Evolutionary conservation across 2,888 invertebrate genomes (phyloP), one percentile per base, ranked within the genome.

Genomic region (Melangyna quadrimaculata): DNA sequence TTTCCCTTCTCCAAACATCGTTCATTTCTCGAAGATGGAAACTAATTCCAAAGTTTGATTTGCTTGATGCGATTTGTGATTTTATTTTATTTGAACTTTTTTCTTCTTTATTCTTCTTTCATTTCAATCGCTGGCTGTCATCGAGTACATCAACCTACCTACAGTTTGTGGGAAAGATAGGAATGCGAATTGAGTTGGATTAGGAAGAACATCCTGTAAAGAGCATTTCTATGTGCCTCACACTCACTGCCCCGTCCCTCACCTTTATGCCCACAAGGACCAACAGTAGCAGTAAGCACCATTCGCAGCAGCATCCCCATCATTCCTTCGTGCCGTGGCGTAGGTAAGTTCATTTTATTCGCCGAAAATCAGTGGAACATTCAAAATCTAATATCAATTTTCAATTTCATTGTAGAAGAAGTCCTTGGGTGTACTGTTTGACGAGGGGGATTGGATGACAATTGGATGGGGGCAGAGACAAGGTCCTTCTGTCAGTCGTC

Each of bases 1-100:
- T 53, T n/a, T 61, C 24, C 24, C 37, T 27, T 10, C 24, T 57
- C 17, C 14, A 22, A 32, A 14, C 32, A 5, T 32, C 53, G 17
- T 40, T 55, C 10, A 32, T 17, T 22, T 24, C 35, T 69, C 27
- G 51, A 48, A 71, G 75, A 75, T 80, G 61, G 48, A 86, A 86
- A 86, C 86, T 86, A 86, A 86, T 81, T 86, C 81, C 81, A 86
- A 86, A 86, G 86, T 86, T 86, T 86, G 86, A 86, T 86, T 86
- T 81, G 86, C 77, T 70, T 86, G 77, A 86, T 86, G 77, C 86
- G 86, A 86, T 86, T 86, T 86, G 75, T 80, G 80, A 86, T 86
- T 81, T 86, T 57, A 32, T 59, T 81, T 73, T 51, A 71, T 79
- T 79, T 69, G 67, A 57, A 9, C 19, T 45, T 72, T 71, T 32